Evolutionary conservation across 1,140 invertebrate species (phyloP).

Genomic region (Nylanderia fulva): DNA sequence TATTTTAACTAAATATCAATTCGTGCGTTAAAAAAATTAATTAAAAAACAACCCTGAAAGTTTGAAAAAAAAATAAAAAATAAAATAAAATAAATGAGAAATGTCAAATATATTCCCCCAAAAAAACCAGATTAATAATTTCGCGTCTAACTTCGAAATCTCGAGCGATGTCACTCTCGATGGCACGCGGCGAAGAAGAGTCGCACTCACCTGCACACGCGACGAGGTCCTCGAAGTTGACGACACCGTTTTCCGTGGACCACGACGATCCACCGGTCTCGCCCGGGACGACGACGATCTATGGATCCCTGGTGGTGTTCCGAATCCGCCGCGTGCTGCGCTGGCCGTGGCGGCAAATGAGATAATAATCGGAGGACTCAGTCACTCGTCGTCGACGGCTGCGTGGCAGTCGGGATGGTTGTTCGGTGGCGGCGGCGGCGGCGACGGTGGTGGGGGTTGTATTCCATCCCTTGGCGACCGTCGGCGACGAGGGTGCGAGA

Average conservation of each 20-base stretch:
- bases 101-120: no score
- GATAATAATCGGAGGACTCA: conserved; percentile 84
- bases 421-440: conserved; percentile 71
- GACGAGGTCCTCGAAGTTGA: conserved; percentile 34
- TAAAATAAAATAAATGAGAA: no score
- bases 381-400: conserved; percentile 77
- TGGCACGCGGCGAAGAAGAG: conserved; percentile 4
- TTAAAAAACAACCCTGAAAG: background rate
- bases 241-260: background rate
- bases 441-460: conserved; percentile 78
- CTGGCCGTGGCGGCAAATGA: conserved; percentile 82
- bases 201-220: conserved; percentile 66
- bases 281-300: conserved; percentile 56
- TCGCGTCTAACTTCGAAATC: background rate
- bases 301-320: conserved; percentile 41
- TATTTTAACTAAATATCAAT: background rate
- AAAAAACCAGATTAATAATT: no score
- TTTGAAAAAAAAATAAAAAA: background rate
- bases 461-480: conserved; percentile 80
- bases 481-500: conserved; percentile 67
- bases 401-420: conserved; percentile 64
- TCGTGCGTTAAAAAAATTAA: background rate
- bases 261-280: conserved; percentile 53
- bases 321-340: conserved; percentile 70
- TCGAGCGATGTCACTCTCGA: background rate